Conservation (phyloP, 2,888 invertebrate species). For the Leucophenga montana region DNA sequence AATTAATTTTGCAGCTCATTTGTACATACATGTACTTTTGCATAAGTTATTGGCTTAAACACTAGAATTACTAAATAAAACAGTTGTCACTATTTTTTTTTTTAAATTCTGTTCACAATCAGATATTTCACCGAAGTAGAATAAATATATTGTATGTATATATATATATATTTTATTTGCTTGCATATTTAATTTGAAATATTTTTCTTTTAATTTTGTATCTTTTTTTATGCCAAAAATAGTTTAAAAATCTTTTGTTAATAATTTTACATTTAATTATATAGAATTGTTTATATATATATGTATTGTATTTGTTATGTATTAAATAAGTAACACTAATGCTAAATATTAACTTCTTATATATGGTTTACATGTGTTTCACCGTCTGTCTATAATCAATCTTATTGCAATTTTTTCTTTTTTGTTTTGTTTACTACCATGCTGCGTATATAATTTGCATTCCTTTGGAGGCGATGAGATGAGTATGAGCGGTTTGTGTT, state of each 20-base stretch:
- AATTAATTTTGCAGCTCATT: constrained; percentile 16
- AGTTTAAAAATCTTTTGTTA: constrained; percentile 32
- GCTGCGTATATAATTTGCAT: not conserved
- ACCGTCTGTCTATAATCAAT: not conserved
- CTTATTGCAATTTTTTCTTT: not conserved
- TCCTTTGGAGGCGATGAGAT: not conserved
- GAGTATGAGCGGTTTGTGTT: not conserved
- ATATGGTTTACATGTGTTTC: not conserved
- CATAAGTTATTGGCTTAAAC: constrained; percentile 44
- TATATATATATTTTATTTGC: constrained; percentile 48
- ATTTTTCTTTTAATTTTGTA: constrained; percentile 46
- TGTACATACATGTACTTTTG: constrained; percentile 42
- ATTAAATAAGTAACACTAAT: not conserved
- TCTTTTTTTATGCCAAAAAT: constrained; percentile 30
- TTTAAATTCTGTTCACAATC: constrained; percentile 20
- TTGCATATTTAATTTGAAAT: constrained; percentile 41
- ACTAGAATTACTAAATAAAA: constrained; percentile 45
- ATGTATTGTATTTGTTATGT: not conserved
- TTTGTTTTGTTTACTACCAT: not conserved
- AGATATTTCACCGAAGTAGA: constrained; percentile 27
- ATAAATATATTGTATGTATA: constrained; percentile 28
- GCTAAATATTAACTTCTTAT: not conserved
- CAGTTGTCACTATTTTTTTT: constrained; percentile 29
- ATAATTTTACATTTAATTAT: constrained; percentile 23
- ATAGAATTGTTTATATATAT: not conserved